Evolutionary conservation across 2,888 invertebrate species (phyloP).

Genomic region (Drosophila putrida): DNA sequence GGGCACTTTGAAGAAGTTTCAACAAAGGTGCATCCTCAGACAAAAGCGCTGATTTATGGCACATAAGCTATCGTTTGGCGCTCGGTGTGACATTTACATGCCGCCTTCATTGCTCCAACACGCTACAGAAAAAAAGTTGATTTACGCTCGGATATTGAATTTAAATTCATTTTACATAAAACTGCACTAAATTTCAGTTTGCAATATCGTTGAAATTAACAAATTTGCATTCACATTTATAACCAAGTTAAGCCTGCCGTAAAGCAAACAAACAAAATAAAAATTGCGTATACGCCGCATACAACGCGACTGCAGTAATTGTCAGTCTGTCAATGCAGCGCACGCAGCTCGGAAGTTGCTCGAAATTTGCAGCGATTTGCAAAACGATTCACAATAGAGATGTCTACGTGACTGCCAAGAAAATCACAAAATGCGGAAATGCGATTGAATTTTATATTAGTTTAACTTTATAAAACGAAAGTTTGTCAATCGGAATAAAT

Average conservation of each 20-base stretch:
- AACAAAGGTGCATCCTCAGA: constrained; percentile 63
- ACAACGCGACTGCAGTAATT: constrained; percentile 41
- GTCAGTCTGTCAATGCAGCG: constrained; percentile 31
- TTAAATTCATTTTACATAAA: constrained; percentile 43
- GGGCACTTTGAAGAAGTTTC: constrained; percentile 37
- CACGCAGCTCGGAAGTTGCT: constrained; percentile 40
- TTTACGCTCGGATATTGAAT: constrained; percentile 18
- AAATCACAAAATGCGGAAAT: constrained; percentile 34
- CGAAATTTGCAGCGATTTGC: constrained; percentile 46
- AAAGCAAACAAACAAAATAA: constrained; percentile 1
- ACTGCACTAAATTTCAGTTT: constrained; percentile 19
- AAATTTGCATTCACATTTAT: constrained; percentile 22
- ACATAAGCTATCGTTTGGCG: constrained; percentile 30
- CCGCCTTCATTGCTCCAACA: neutral
- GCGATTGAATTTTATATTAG: constrained; percentile 27
- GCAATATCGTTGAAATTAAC: constrained; percentile 1
- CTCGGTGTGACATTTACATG: constrained; percentile 54
- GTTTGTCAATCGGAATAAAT: no score
- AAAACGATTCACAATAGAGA: constrained; percentile 44
- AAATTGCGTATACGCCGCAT: constrained; percentile 51
- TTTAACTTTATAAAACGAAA: constrained; percentile 4
- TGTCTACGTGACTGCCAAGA: constrained; percentile 49
- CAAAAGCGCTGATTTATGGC: constrained; percentile 51
- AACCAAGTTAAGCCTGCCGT: constrained; percentile 23
- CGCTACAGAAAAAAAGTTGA: constrained; percentile 10